Evolutionary conservation across 2,797 vertebrate species (phyloP), one percentile per base, ranked within the genome.

Genomic region (Poeciliopsis gracilis): DNA sequence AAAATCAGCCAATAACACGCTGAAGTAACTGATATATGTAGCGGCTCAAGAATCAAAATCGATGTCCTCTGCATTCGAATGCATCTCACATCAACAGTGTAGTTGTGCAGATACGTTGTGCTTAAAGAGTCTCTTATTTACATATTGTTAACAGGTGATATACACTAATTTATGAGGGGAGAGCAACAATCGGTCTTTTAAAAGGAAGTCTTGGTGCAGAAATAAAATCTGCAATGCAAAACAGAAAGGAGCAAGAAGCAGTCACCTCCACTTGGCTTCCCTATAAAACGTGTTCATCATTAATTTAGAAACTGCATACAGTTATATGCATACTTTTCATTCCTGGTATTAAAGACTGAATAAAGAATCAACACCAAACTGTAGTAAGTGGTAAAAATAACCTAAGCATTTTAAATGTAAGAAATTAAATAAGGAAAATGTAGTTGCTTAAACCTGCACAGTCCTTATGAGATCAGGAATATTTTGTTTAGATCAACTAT

Each of bases 221-320:
- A 45, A 76, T 2, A 0, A 83, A 87, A 91, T 91, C 78, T 90
- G 87, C 78, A 88, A 79, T 91, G 85, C 87, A 90, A 91, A 92
- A 66, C 47, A 89, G 77, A 77, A n/a, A 0, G 5, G 75, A 83
- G 81, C 8, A 74, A 83, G 77, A 84, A 66, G 1, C 41, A 71
- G 75, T 28, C 59, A 77, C 57, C 18, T 30, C 75, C 45, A 69
- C 43, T 6, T n/a, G 59, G 73, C 57, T 83, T 86, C 67, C 49
- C 8, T 47, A 9, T 28, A 51, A 49, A 33, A 25, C 4, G 2
- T 73, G 41, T 69, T 76, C 47, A 82, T 66, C 69, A 79, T 77
- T 79, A 25, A 76, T 51, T n/a, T 69, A 69, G 25, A 72, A 25
- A 16, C 5, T 47, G 33, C 6, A 38, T 3, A 28, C 25, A 70